A percentile compares a stretch with the other conserved stretches of the same genome.
These are phyloP conservation scores for Notocelia uddmanniana DNA, from an alignment of 2,888 invertebrate genomes.

Conservation along the genomic window DNA sequence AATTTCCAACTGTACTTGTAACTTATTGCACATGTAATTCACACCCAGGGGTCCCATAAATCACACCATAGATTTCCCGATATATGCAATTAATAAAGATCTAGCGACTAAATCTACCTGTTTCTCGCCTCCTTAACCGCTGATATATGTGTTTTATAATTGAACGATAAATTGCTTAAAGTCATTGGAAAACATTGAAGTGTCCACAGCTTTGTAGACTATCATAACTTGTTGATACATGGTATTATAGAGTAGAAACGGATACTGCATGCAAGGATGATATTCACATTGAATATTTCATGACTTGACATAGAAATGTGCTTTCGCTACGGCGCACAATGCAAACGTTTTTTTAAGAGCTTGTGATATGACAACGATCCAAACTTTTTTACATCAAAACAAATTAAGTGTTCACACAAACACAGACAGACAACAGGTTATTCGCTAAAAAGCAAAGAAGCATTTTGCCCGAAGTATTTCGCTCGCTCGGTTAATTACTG, in stretches of 20 bases:
- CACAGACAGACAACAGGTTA: too few species aligned
- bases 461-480: too few species aligned
- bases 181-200: slow-evolving; percentile 25
- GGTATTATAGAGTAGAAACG: slow-evolving; percentile 14
- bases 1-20: background rate
- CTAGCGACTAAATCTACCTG: slow-evolving; percentile 29
- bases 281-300: slow-evolving; percentile 27
- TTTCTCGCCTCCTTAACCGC: slow-evolving; percentile 11
- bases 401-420: too few species aligned
- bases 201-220: slow-evolving; percentile 3
- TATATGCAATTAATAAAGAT: slow-evolving; percentile 36
- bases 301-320: slow-evolving; percentile 11
- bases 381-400: too few species aligned
- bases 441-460: too few species aligned
- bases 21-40: slow-evolving; percentile 20
- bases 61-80: slow-evolving; percentile 28
- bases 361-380: background rate
- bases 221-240: slow-evolving; percentile 21
- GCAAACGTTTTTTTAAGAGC: background rate
- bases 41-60: slow-evolving; percentile 12
- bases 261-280: slow-evolving; percentile 15
- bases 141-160: slow-evolving; percentile 33
- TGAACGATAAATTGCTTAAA: slow-evolving; percentile 28
- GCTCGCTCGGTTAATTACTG: too few species aligned
- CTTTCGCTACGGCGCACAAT: background rate